Base-by-base conservation (phyloP, 2,888 invertebrate genomes). In the Pandemis cinnamomeana region DNA sequence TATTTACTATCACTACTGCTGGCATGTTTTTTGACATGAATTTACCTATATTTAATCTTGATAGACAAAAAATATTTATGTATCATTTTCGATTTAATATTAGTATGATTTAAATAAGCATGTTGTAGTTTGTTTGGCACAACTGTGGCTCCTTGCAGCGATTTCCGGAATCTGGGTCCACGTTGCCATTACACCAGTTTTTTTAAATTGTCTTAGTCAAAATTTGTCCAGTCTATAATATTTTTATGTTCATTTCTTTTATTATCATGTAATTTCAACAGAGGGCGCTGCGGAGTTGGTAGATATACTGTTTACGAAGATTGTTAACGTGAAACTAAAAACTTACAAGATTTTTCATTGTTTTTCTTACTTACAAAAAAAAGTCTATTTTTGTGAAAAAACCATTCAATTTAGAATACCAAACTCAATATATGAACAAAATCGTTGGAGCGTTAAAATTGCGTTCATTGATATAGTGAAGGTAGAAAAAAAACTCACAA, bases 281-380 rank as follows among this genome's bases (percentile, higher is more conserved):
- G 64, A 71, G 67, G 71, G 75, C 69, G 72, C 71, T 67, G 61
- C 20, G 36, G 20, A 46, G 41, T 20, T 27, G 53, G n/a, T 13
- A 20, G 7, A 13, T 46, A 55, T 67, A 53, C 46, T 0, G 60
- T 67, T 66, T 75, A 63, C 10, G 36, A 64, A 66, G 55, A 3
- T 44, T 44, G 69, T 11, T 67, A 72, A 6, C 11, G n/a, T n/a
- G n/a, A 51, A 5, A n/a, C 13, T 36, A 4, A n/a, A 51, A 51
- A 51, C 6, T 46, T n/a, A 51, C 6, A 36, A 36, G 27, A 36
- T 36, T 36, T 36, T 36, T 36, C 27, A 36, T 36, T 36, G 27
- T 36, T 36, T 36, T 36, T 36, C 27, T 36, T 36, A 36, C 27
- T 36, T 36, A 36, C 4, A 36, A 36, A 36, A 36, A 27, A 36